Percentiles rank a stretch among this genome's conserved stretches.
These are phyloP conservation scores for Plodia interpunctella DNA, from an alignment of 1,140 invertebrate genomes.

Conservation along the genomic window DNA sequence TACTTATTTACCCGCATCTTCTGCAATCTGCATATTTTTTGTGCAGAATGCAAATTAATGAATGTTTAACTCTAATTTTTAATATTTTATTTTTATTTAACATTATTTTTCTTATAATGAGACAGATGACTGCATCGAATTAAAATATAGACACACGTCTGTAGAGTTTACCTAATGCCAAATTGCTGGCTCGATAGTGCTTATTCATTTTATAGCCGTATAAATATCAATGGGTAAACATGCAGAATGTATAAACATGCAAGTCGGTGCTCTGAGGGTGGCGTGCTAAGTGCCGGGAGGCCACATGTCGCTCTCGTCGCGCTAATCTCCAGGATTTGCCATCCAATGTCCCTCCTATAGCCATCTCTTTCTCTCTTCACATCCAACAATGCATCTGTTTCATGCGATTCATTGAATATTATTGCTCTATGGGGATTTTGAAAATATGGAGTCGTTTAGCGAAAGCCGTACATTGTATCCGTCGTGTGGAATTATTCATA, in stretches of 20 bases:
- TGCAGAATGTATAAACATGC: slow-evolving; percentile 6
- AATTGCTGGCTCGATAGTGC: neutral
- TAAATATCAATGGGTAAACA: slow-evolving; percentile 28
- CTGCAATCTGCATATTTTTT: neutral
- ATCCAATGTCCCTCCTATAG: slow-evolving; percentile 56
- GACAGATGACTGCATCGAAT: neutral
- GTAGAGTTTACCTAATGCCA: neutral
- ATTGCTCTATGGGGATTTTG: slow-evolving; percentile 77
- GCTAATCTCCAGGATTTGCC: slow-evolving; percentile 74
- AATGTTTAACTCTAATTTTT: too few species aligned
- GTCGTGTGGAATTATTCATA: slow-evolving; percentile 74
- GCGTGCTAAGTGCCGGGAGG: slow-evolving; percentile 69
- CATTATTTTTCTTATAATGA: neutral
- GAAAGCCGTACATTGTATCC: slow-evolving; percentile 74
- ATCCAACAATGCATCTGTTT: slow-evolving; percentile 49
- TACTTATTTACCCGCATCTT: slow-evolving; percentile 39
- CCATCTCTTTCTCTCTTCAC: slow-evolving; percentile 42
- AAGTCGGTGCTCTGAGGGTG: slow-evolving; percentile 15
- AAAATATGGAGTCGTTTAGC: slow-evolving; percentile 77
- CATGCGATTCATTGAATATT: slow-evolving; percentile 74
- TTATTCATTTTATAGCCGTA: slow-evolving; percentile 18
- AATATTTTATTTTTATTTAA: too few species aligned
- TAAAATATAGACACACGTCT: neutral
- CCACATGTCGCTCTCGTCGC: slow-evolving; percentile 73
- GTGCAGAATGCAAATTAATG: neutral